These are phyloP conservation scores for Stenolophus ochropezus DNA, from an alignment of 2,888 invertebrate genomes.

Conservation along the genomic window DNA sequence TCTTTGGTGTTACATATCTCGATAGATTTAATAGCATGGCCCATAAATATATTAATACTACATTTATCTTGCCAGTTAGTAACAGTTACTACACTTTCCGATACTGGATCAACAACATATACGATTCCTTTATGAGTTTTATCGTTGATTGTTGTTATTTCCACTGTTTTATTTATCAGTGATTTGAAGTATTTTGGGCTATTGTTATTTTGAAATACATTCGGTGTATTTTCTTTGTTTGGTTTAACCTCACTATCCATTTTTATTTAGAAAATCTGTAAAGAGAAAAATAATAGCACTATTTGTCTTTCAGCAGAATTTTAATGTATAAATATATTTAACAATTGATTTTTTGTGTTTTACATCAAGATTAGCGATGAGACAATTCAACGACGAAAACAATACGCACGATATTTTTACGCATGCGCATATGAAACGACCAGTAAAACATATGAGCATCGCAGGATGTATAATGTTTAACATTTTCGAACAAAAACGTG, in stretches of 20 bases:
- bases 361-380: not conserved
- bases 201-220: slow-evolving; percentile 57
- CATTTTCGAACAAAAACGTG: not conserved
- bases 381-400: not conserved
- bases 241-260: slow-evolving; percentile 35
- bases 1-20: slow-evolving; percentile 64
- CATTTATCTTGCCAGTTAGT: slow-evolving; percentile 61
- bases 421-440: not conserved
- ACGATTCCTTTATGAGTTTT: slow-evolving; percentile 66
- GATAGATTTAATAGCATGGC: slow-evolving; percentile 67
- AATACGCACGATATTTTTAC: not conserved
- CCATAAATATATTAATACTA: slow-evolving; percentile 59
- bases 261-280: not conserved
- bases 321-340: not conserved
- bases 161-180: slow-evolving; percentile 68
- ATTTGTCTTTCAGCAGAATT: not conserved
- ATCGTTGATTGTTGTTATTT: slow-evolving; percentile 66
- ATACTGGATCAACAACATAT: slow-evolving; percentile 70
- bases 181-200: slow-evolving; percentile 67
- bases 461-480: too few relatives aligned
- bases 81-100: slow-evolving; percentile 68
- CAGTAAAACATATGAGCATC: too few relatives aligned
- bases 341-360: not conserved
- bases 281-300: not conserved
- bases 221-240: not conserved